Evolutionary conservation across 1,140 invertebrate species (phyloP), one percentile per base, ranked within the genome.

Genomic region (Drosophila serrata): DNA sequence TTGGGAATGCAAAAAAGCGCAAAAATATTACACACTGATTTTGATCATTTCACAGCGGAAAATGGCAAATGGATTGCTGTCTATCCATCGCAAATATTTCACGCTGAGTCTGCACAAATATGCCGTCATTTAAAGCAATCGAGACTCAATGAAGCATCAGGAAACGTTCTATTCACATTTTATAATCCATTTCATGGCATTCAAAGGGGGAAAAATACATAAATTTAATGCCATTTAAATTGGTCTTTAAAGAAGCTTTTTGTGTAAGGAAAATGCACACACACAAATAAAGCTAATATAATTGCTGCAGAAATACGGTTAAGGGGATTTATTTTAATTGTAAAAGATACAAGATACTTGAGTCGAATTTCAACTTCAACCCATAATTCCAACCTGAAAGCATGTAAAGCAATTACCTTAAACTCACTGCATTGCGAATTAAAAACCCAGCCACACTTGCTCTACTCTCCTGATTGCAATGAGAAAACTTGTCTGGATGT

Each of bases 21-120:
- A 49, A 79, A 79, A 80, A 84, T 84, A 75, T 75, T 75, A 75
- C 81, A 90, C 85, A 72, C 62, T 77, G 86, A 88, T 88, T 88
- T 90, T 75, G 60, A 84, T 81, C 59, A 59, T 53, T 67, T 73
- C 22, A 22, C 37, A 19, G 49, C 31, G 8, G 19, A 11, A 43
- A 57, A 75, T 75, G 45, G 31, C 24, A 76, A 70, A 67, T 39
- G 17, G 46, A 62, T 17, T 40, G 61, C 53, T 68, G 49, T 46
- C 65, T 58, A 68, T 39, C 57, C 59, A 64, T 63, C 40, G 40
- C 22, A 33, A 48, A 51, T 69, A 49, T 64, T 84, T 84, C 55
- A 81, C 75, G 76, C 73, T 61, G 51, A 80, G 67, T 42, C 35
- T 67, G 59, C 46, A 79, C 46, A 80, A 74, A 64, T 45, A 55